A percentile compares a stretch with the other conserved stretches of the same genome.
These are phyloP conservation scores for Micrasema minimum DNA, from an alignment of 1,140 invertebrate genomes.

Conservation along the genomic window DNA sequence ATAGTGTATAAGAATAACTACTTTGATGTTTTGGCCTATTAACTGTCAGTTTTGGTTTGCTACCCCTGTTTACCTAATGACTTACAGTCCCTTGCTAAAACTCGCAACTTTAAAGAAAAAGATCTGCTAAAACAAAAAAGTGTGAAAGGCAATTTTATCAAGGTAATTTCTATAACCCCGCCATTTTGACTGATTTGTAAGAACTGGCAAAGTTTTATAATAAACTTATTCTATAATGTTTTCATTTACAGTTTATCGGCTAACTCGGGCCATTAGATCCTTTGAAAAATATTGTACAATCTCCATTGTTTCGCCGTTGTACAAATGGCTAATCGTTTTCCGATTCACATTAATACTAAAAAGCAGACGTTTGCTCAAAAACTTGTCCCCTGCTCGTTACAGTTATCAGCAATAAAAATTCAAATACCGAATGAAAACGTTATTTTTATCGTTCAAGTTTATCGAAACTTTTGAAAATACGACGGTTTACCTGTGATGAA, in stretches of 20 bases:
- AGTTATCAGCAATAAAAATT: not conserved
- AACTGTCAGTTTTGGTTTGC: too few species aligned
- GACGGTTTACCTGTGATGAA: too few species aligned
- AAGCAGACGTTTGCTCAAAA: not conserved
- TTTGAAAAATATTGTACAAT: slow-evolving; percentile 2
- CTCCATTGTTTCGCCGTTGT: slow-evolving; percentile 20
- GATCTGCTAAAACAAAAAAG: slow-evolving; percentile 6
- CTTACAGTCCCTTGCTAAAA: not conserved
- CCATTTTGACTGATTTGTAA: slow-evolving; percentile 23
- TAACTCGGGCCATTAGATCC: slow-evolving; percentile 10
- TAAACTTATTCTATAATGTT: slow-evolving; percentile 22
- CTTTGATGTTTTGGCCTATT: too few species aligned
- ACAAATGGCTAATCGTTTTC: slow-evolving; percentile 29
- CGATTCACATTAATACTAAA: slow-evolving; percentile 24
- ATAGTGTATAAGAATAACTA: too few species aligned
- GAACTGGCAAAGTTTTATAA: not conserved
- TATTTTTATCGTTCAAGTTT: too few species aligned
- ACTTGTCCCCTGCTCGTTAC: not conserved
- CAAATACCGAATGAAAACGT: too few species aligned
- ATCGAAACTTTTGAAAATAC: too few species aligned
- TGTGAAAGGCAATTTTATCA: slow-evolving; percentile 21
- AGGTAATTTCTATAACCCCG: slow-evolving; percentile 13
- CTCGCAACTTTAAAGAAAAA: slow-evolving; percentile 6
- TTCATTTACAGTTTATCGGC: slow-evolving; percentile 21
- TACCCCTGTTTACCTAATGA: slow-evolving; percentile 23